Evolutionary conservation across 1,140 invertebrate species (phyloP).

Genomic region (Scaptomyza hsui): DNA sequence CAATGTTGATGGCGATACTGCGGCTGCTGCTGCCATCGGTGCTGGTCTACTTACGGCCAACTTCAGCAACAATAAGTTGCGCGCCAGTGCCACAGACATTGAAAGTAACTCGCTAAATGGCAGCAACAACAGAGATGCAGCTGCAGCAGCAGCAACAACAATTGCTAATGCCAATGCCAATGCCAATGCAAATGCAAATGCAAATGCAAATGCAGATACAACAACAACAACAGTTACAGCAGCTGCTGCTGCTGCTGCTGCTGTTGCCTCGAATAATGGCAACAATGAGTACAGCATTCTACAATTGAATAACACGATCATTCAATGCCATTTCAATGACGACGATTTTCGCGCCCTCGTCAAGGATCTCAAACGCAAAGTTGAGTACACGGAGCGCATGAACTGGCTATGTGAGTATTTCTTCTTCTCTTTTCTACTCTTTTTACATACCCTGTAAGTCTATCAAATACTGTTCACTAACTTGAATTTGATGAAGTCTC

Average conservation of each 20-base stretch:
- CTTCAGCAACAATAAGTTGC: slow-evolving; percentile 42
- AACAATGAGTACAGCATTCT: slow-evolving; percentile 82
- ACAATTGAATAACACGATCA: slow-evolving; percentile 82
- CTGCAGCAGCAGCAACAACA: slow-evolving; percentile 12
- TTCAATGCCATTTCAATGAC: slow-evolving; percentile 82
- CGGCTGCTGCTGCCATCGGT: neutral
- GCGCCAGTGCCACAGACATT: slow-evolving; percentile 70
- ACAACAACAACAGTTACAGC: slow-evolving; percentile 12
- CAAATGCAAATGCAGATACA: neutral
- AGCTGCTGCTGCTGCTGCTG: slow-evolving; percentile 26
- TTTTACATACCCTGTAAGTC: no score
- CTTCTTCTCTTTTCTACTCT: neutral
- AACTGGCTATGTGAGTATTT: slow-evolving; percentile 84
- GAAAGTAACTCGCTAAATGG: slow-evolving; percentile 65
- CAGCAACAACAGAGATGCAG: slow-evolving; percentile 19
- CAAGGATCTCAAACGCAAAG: slow-evolving; percentile 83
- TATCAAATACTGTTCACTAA: no score
- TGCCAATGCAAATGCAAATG: slow-evolving; percentile 25
- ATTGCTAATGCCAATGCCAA: slow-evolving; percentile 4
- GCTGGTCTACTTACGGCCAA: neutral
- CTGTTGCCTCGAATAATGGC: slow-evolving; percentile 43
- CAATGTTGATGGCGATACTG: slow-evolving; percentile 70
- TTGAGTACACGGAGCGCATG: slow-evolving; percentile 84
- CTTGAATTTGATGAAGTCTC: no score
- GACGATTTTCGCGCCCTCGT: slow-evolving; percentile 79